Evolutionary conservation across 2,888 invertebrate species (phyloP).

Genomic region (Dolomedes plantarius): DNA sequence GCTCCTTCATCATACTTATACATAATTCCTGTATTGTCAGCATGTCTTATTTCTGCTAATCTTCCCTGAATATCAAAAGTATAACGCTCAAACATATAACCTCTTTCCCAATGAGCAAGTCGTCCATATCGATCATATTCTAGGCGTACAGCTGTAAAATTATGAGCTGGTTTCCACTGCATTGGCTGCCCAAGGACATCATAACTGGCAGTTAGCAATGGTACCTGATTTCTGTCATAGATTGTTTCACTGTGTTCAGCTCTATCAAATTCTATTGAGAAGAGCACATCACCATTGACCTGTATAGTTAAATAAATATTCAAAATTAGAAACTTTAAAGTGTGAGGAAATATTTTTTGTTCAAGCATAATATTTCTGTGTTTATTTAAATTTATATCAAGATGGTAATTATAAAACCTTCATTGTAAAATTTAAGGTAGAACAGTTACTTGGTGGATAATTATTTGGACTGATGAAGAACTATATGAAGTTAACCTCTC

Average conservation of each 20-base stretch:
- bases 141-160: slow-evolving; percentile 88
- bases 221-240: slow-evolving; percentile 88
- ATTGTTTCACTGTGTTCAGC: slow-evolving; percentile 92
- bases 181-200: slow-evolving; percentile 92
- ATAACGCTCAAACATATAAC: slow-evolving; percentile 81
- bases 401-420: too few species aligned
- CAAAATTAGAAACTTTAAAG: too few species aligned
- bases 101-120: slow-evolving; percentile 94
- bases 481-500: too few species aligned
- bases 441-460: too few species aligned
- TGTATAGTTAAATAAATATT: slow-evolving; percentile 76
- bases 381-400: too few species aligned
- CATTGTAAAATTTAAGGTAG: too few species aligned
- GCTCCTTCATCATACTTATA: slow-evolving; percentile 90
- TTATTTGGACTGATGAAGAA: too few species aligned
- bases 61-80: slow-evolving; percentile 92
- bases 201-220: slow-evolving; percentile 89
- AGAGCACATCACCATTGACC: slow-evolving; percentile 92
- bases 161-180: slow-evolving; percentile 83
- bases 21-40: slow-evolving; percentile 88
- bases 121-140: slow-evolving; percentile 88
- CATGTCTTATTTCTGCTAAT: slow-evolving; percentile 89
- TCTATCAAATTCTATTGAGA: slow-evolving; percentile 95
- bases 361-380: too few species aligned
- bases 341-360: too few species aligned